A percentile compares a stretch with the other conserved stretches of the same genome.
Evolutionary conservation across 2,797 vertebrate species (phyloP).

Genomic region (Masticophis lateralis): DNA sequence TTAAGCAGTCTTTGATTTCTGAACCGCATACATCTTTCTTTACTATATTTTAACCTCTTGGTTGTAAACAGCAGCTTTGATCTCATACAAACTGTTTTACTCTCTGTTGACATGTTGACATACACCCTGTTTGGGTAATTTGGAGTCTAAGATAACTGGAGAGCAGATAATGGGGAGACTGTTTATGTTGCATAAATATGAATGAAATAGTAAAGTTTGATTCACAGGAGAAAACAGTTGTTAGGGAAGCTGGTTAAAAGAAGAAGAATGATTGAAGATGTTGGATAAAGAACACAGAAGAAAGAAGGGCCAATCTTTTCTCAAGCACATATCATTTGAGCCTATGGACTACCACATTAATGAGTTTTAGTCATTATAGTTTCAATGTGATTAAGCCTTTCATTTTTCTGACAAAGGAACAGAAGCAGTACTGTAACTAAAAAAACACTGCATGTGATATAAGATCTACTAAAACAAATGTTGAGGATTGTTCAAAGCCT

Average conservation of each 20-base stretch:
- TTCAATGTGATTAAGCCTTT: slow-evolving; percentile 54
- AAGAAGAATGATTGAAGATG: neutral
- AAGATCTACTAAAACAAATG: neutral
- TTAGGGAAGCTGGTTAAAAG: neutral
- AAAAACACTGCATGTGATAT: neutral
- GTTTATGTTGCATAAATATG: neutral
- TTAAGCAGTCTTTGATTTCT: neutral
- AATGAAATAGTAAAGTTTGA: neutral
- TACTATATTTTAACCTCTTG: neutral
- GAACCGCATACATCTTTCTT: neutral
- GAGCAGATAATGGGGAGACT: neutral
- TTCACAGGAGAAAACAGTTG: neutral
- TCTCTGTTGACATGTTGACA: neutral
- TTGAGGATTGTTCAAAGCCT: neutral
- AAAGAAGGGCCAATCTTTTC: neutral
- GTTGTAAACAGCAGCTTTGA: neutral
- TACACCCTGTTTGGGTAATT: neutral
- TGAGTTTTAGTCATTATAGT: slow-evolving; percentile 61
- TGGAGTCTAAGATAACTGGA: neutral
- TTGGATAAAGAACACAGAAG: neutral
- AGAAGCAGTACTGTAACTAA: slow-evolving; percentile 24
- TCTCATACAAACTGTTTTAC: neutral
- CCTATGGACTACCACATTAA: slow-evolving; percentile 48
- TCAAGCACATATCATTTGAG: neutral
- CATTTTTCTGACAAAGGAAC: slow-evolving; percentile 52